Evolutionary conservation across 2,888 invertebrate species (phyloP), one percentile per base, ranked within the genome.

Genomic region (Cantharis rufa): DNA sequence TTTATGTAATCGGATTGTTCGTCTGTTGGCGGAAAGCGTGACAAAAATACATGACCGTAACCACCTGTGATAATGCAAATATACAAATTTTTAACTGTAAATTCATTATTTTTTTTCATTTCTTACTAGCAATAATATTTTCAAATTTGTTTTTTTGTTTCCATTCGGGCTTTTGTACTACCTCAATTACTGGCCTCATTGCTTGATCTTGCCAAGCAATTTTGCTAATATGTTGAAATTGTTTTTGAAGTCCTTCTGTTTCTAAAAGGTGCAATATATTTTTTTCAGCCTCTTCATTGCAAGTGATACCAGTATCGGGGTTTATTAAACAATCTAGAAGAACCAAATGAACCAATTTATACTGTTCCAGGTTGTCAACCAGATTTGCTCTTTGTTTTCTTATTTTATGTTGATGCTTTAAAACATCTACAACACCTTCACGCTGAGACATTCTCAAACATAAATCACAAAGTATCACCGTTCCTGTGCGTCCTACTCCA

Each of bases 401-500:
- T 10, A 88, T 70, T 70, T 84, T 83, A 72, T 86, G 83, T 28
- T 86, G 81, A 76, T 84, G 81, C 48, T 84, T 80, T 3, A 87
- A 78, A n/a, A 84, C 81, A 78, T 88, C 87, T 5, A 88, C 79
- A 10, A 76, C 82, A 48, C 87, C 86, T 80, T 89, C 88, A 10
- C 85, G 84, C 0, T 87, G 86, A 1, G 89, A 89, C 86, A 89
- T 88, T 72, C 90, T 87, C 61, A 92, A 83, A 78, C 90, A 88
- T 72, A 90, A 89, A 81, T 92, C 92, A 77, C 90, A 89, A n/a
- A 92, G 86, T 72, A 92, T 89, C 21, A 92, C 88, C 1, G 91
- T 92, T 10, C 92, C 92, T 7, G 92, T 92, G 78, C 92, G 87
- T 1, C 92, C 92, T 16, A 91, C 91, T 3, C 92, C 92, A 75